These are phyloP conservation scores for Ophthalmolycus amberensis DNA, from an alignment of 2,113 vertebrate species.

Conservation along the genomic window DNA sequence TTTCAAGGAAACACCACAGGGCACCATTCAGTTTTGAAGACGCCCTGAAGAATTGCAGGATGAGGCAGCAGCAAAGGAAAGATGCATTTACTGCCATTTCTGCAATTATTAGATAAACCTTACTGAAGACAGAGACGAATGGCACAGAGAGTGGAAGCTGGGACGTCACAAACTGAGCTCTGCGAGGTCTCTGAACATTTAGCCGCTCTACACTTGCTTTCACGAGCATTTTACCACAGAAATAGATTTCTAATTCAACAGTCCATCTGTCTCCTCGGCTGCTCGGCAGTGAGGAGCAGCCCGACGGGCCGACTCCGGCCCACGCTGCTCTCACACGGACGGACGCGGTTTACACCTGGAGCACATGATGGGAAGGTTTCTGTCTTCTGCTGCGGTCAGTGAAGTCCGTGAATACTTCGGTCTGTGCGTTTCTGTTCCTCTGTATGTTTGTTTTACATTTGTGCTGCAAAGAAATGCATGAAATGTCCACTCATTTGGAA, in stretches of 20 bases:
- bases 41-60: too few species aligned
- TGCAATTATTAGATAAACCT: not conserved
- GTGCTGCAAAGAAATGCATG: not conserved
- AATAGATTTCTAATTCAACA: slow-evolving; percentile 50
- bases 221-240: slow-evolving; percentile 12
- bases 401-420: not conserved
- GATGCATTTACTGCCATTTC: not conserved
- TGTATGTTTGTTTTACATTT: not conserved
- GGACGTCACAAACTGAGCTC: not conserved
- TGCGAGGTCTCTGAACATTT: not conserved
- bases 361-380: too few species aligned
- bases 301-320: slow-evolving; percentile 8
- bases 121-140: not conserved
- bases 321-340: slow-evolving; percentile 30
- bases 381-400: not conserved
- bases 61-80: too few species aligned
- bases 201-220: slow-evolving; percentile 13
- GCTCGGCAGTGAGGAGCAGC: slow-evolving; percentile 30
- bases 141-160: not conserved
- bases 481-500: not conserved
- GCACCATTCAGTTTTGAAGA: not conserved
- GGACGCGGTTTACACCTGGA: too few species aligned
- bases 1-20: not conserved
- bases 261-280: slow-evolving; percentile 64
- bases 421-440: not conserved